Evolutionary conservation across 2,797 vertebrate genomes (phyloP), one percentile per base, ranked within the genome.

Genomic region (Lepus townsendii): DNA sequence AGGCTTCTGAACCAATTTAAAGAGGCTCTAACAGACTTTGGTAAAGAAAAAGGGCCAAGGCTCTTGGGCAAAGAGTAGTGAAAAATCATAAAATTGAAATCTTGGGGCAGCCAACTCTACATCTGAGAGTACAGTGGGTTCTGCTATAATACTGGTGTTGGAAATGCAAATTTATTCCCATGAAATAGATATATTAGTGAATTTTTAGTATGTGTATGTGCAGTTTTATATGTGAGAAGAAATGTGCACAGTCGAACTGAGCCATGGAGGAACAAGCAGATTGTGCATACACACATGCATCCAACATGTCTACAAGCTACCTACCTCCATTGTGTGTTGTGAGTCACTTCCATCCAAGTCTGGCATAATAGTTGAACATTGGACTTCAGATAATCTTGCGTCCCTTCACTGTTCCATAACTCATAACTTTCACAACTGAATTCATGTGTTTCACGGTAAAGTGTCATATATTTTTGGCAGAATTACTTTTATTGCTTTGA

Each of bases 401-500:
- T 91, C 14, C 27, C 24, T 71, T n/a, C 14, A 16, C 2, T 12
- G 19, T 68, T 47, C 32, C 16, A 27, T 11, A 69, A 54, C 17
- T 80, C 35, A 80, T 19, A 62, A 69, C 22, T 62, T 78, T 52
- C 24, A 22, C 35, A 78, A 73, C 7, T 78, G 57, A 93, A 17
- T n/a, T 47, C 22, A 54, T 27, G 3, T 38, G 1, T 75, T 95
- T 72, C 27, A 93, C 86, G 50, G 35, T 42, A 73, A 77, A 83
- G 9, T 22, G 47, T 1, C 1, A 32, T 57, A 7, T 26, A 85
- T 84, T 30, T 72, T 63, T 76, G 69, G 27, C 54, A 57, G 54
- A 57, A 57, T 57, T 66, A 79, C 32, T 65, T 86, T 76, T 50
- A 78, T 35, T 83, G 10, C 84, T 72, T 84, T 90, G 88, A 90